A percentile compares a stretch with the other conserved stretches of the same genome.
These are phyloP conservation scores for Drosophila meridionalis DNA, from an alignment of 2,888 invertebrate genomes.

Conservation along the genomic window DNA sequence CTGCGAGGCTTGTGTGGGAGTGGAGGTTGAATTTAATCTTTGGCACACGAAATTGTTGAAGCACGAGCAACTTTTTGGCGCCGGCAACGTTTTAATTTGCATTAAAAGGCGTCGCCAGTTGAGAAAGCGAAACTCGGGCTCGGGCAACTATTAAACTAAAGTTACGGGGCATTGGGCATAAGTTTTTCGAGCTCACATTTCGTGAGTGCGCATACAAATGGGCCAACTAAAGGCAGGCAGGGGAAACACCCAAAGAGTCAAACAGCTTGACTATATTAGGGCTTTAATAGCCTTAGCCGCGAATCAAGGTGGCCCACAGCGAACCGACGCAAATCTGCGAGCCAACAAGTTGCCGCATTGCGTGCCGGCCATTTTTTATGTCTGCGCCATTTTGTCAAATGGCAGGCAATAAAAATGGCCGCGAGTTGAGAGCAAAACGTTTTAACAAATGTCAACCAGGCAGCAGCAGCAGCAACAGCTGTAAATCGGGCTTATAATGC, in stretches of 20 bases:
- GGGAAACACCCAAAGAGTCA: background rate
- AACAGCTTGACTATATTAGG: conserved; percentile 18
- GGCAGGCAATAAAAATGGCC: conserved; percentile 55
- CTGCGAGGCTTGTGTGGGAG: background rate
- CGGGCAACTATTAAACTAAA: conserved; percentile 73
- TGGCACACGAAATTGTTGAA: conserved; percentile 45
- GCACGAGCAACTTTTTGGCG: conserved; percentile 63
- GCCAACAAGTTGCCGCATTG: conserved; percentile 64
- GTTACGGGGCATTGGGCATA: conserved; percentile 62
- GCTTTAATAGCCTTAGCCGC: conserved; percentile 51
- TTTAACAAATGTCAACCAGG: conserved; percentile 49
- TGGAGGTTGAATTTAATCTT: conserved; percentile 61
- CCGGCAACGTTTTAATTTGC: conserved; percentile 75
- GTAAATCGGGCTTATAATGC: background rate
- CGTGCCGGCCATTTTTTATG: conserved; percentile 57
- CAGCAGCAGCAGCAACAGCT: conserved; percentile 13
- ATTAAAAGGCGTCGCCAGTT: conserved; percentile 66
- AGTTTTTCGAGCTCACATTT: conserved; percentile 54
- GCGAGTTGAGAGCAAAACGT: conserved; percentile 32
- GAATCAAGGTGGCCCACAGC: conserved; percentile 41
- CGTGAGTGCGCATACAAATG: conserved; percentile 75
- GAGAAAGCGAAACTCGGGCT: conserved; percentile 26
- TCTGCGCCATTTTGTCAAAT: conserved; percentile 57
- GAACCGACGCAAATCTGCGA: conserved; percentile 23
- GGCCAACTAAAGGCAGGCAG: conserved; percentile 11